Evolutionary conservation across 2,888 invertebrate genomes (phyloP).

Genomic region (Macrophya alboannulata): DNA sequence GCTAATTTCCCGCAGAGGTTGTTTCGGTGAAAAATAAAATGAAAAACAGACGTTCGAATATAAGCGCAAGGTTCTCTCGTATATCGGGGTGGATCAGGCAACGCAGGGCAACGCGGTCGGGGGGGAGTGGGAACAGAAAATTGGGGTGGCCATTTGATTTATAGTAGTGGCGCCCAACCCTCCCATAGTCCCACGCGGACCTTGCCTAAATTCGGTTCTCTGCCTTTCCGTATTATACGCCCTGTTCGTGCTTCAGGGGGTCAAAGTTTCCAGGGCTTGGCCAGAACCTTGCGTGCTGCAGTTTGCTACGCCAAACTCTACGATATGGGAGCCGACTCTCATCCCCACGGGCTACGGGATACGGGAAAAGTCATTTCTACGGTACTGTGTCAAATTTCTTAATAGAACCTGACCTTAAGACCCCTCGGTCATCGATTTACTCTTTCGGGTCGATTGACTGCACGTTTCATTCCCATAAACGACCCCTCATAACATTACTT

Average conservation of each 20-base stretch:
- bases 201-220: constrained; percentile 48
- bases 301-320: constrained; percentile 20
- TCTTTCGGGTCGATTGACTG: not conserved
- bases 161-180: constrained; percentile 61
- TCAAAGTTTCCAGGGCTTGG: constrained; percentile 1
- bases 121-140: constrained; percentile 61
- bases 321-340: constrained; percentile 17
- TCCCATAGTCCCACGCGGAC: constrained; percentile 51
- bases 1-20: constrained; percentile 21
- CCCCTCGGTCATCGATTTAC: constrained; percentile 17
- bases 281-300: constrained; percentile 42
- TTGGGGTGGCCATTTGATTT: constrained; percentile 73
- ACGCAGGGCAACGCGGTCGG: constrained; percentile 1
- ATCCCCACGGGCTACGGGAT: constrained; percentile 3
- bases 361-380: constrained; percentile 36
- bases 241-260: constrained; percentile 46
- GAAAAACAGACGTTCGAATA: constrained; percentile 20
- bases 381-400: constrained; percentile 46
- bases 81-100: constrained; percentile 31
- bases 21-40: not conserved
- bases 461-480: constrained; percentile 20
- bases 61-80: constrained; percentile 1
- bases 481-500: not conserved
- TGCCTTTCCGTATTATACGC: constrained; percentile 28
- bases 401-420: constrained; percentile 39